Percentiles rank a stretch among this genome's conserved stretches.
Conservation (phyloP, 2,888 invertebrate genomes). For the Hololepta plana region DNA sequence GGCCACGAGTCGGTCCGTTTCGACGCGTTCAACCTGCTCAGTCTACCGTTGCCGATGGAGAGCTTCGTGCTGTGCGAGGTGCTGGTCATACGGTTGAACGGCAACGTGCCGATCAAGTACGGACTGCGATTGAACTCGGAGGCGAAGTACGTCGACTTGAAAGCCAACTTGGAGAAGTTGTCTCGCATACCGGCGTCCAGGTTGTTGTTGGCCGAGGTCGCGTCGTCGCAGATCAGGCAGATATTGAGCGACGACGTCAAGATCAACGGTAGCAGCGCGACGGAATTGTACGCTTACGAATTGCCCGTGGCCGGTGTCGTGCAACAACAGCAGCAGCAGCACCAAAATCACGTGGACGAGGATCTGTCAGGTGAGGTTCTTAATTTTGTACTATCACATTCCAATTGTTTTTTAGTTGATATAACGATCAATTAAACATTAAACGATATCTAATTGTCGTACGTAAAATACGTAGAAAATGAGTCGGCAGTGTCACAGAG, state of each 20-base stretch:
- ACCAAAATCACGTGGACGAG: slow-evolving; percentile 15
- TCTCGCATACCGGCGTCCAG: slow-evolving; percentile 41
- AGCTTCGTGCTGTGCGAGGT: slow-evolving; percentile 61
- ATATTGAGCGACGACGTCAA: slow-evolving; percentile 29
- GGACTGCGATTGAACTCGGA: slow-evolving; percentile 71
- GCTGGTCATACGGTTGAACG: slow-evolving; percentile 43
- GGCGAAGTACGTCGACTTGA: slow-evolving; percentile 59
- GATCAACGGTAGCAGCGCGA: slow-evolving; percentile 31
- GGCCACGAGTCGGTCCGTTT: slow-evolving; percentile 71
- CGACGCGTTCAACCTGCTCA: slow-evolving; percentile 79
- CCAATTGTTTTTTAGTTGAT: slow-evolving; percentile 11
- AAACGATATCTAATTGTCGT: no score
- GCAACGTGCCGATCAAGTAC: slow-evolving; percentile 68
- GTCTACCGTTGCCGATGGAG: slow-evolving; percentile 81
- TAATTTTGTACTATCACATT: slow-evolving; percentile 14
- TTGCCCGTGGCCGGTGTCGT: slow-evolving; percentile 28
- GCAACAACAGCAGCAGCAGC: no score
- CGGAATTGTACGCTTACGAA: slow-evolving; percentile 52
- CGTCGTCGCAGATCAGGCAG: slow-evolving; percentile 48
- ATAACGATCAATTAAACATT: no score
- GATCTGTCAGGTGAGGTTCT: slow-evolving; percentile 12
- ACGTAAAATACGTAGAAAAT: no score
- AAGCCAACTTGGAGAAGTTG: slow-evolving; percentile 45
- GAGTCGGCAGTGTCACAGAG: no score
- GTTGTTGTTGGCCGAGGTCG: slow-evolving; percentile 53